These are phyloP conservation scores for Meta bourneti DNA, from an alignment of 2,888 invertebrate genomes.

Conservation along the genomic window DNA sequence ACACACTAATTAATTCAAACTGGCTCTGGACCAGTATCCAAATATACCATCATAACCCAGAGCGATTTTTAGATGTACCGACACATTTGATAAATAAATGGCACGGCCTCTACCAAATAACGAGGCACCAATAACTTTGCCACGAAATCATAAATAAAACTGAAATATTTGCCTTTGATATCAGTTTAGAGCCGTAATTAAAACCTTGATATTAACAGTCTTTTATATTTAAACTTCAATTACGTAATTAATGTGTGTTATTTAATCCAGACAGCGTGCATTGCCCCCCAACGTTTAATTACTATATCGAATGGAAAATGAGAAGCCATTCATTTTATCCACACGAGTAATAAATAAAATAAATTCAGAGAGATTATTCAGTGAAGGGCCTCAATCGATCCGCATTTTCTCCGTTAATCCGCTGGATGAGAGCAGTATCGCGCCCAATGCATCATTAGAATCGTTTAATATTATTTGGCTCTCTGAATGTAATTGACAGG, in stretches of 20 bases:
- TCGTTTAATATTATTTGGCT: constrained; percentile 23
- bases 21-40: too few species aligned
- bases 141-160: too few species aligned
- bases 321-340: constrained; percentile 37
- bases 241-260: constrained; percentile 46
- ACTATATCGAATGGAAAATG: constrained; percentile 47
- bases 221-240: constrained; percentile 52
- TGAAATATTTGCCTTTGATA: neutral
- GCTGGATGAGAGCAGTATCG: constrained; percentile 1
- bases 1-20: too few species aligned
- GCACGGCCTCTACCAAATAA: too few species aligned
- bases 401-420: neutral
- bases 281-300: constrained; percentile 33
- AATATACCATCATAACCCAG: too few species aligned
- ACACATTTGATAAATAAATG: too few species aligned
- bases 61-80: too few species aligned
- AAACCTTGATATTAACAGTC: constrained; percentile 44
- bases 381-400: constrained; percentile 18
- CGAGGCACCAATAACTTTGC: too few species aligned
- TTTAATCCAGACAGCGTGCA: constrained; percentile 24
- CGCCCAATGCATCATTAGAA: constrained; percentile 27
- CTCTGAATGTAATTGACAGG: constrained; percentile 27
- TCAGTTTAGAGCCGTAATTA: constrained; percentile 33
- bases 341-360: constrained; percentile 43
- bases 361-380: constrained; percentile 38